Evolutionary conservation across 2,888 invertebrate species (phyloP).

Genomic region (Hydroisotoma schaefferi): DNA sequence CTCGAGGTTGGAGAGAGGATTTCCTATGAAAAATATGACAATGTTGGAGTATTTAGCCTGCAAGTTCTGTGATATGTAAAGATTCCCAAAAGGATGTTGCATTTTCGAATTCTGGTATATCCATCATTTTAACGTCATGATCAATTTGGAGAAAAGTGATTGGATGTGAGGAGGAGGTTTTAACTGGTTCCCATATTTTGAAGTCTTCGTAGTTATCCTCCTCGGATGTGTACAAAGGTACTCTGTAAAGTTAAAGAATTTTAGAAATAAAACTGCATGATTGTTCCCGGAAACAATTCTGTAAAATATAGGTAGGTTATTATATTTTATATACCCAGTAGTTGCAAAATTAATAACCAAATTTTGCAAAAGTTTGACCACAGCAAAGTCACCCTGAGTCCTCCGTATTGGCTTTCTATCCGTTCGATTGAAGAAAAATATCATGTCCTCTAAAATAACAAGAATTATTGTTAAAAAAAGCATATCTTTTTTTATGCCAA

Average conservation of each 20-base stretch:
- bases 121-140: slow-evolving; percentile 35
- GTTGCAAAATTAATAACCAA: slow-evolving; percentile 33
- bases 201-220: slow-evolving; percentile 26
- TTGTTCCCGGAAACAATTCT: not conserved
- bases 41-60: too few relatives aligned
- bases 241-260: slow-evolving; percentile 8
- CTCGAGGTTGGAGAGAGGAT: too few relatives aligned
- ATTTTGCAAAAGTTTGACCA: slow-evolving; percentile 32
- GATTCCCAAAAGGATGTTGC: slow-evolving; percentile 36
- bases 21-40: too few relatives aligned
- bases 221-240: slow-evolving; percentile 29
- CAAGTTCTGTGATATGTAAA: slow-evolving; percentile 25
- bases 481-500: not conserved
- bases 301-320: not conserved
- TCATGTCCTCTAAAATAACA: slow-evolving; percentile 17
- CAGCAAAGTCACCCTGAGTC: slow-evolving; percentile 24
- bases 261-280: not conserved
- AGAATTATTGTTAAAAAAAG: not conserved
- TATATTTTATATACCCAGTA: slow-evolving; percentile 13
- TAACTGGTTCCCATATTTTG: slow-evolving; percentile 22
- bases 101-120: slow-evolving; percentile 30
- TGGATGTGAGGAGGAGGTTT: slow-evolving; percentile 4
- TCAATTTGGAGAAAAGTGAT: slow-evolving; percentile 29
- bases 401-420: slow-evolving; percentile 28
- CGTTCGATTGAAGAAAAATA: slow-evolving; percentile 31